Evolutionary conservation across 2,113 vertebrate genomes (phyloP).

Genomic region (Leptobrachium ailaonicum): DNA sequence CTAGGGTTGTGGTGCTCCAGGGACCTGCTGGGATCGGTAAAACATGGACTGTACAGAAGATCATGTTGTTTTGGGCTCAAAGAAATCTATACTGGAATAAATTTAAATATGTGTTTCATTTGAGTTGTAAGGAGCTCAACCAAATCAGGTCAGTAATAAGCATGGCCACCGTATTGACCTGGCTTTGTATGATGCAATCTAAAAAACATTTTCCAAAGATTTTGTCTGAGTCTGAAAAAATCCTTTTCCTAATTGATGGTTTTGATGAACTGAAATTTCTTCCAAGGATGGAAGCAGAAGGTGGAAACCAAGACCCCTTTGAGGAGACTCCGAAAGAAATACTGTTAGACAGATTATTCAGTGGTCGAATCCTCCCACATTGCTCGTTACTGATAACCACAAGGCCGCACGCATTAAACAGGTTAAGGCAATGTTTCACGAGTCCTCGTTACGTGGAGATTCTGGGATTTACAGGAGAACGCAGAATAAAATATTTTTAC

Average conservation of each 20-base stretch:
- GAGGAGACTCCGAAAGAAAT: constrained; percentile 38
- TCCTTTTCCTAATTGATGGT: constrained; percentile 64
- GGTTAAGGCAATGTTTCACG: constrained; percentile 52
- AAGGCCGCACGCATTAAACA: constrained; percentile 53
- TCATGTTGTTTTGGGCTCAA: too few relatives aligned
- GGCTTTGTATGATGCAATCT: too few relatives aligned
- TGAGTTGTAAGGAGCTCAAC: too few relatives aligned
- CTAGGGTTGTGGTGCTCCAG: constrained; percentile 58
- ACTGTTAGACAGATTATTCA: constrained; percentile 58
- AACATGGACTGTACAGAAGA: too few relatives aligned
- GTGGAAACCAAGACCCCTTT: constrained; percentile 35
- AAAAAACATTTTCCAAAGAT: fast-evolving
- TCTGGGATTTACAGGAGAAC: constrained; percentile 56
- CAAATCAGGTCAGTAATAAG: too few relatives aligned
- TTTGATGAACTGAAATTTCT: constrained; percentile 56
- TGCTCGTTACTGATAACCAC: constrained; percentile 63
- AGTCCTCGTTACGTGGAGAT: constrained; percentile 53
- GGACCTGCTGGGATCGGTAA: constrained; percentile 61
- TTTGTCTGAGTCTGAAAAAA: constrained; percentile 51
- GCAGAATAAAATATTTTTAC: constrained; percentile 58
- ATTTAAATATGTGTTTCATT: constrained; percentile 63
- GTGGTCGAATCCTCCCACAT: constrained; percentile 45
- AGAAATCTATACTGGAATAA: fast-evolving
- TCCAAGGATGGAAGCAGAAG: background rate
- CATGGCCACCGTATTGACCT: too few relatives aligned